These are phyloP conservation scores for Ceramica pisi DNA, from an alignment of 2,888 invertebrate species.

Conservation along the genomic window DNA sequence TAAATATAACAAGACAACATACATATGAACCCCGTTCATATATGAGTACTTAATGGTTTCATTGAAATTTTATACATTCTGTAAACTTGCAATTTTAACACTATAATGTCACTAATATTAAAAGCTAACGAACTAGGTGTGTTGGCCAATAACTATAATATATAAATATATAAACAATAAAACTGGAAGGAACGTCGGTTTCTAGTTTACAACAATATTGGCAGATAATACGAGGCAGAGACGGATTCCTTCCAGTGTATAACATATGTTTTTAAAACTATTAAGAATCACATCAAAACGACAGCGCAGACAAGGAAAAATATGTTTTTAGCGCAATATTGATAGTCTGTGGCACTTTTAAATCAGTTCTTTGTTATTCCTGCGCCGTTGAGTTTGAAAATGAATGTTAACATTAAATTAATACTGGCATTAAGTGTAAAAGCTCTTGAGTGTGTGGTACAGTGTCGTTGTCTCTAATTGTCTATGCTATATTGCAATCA, in stretches of 20 bases:
- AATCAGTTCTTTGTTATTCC: slow-evolving; percentile 83
- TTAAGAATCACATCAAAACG: slow-evolving; percentile 56
- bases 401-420: slow-evolving; percentile 61
- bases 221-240: slow-evolving; percentile 56
- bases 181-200: slow-evolving; percentile 41
- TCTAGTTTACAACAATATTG: slow-evolving; percentile 65
- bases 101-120: slow-evolving; percentile 91
- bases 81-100: slow-evolving; percentile 86
- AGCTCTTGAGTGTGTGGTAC: slow-evolving; percentile 87
- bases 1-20: slow-evolving; percentile 89
- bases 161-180: slow-evolving; percentile 70
- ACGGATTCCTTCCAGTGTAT: slow-evolving; percentile 64
- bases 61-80: slow-evolving; percentile 79
- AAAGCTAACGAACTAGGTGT: slow-evolving; percentile 85
- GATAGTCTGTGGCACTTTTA: slow-evolving; percentile 82
- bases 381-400: slow-evolving; percentile 69
- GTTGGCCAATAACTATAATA: slow-evolving; percentile 77
- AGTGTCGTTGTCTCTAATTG: slow-evolving; percentile 89
- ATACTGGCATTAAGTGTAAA: slow-evolving; percentile 79
- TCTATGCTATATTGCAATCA: slow-evolving; percentile 71
- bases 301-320: slow-evolving; percentile 74
- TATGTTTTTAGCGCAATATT: slow-evolving; percentile 76
- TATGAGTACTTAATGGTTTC: slow-evolving; percentile 74
- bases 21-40: slow-evolving; percentile 85
- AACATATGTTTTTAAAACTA: slow-evolving; percentile 68